A percentile compares a stretch with the other conserved stretches of the same genome.
phyloP scores from a whole-genome alignment of 2,888 invertebrate genomes.

The Brachyopa scutellaris region DNA sequence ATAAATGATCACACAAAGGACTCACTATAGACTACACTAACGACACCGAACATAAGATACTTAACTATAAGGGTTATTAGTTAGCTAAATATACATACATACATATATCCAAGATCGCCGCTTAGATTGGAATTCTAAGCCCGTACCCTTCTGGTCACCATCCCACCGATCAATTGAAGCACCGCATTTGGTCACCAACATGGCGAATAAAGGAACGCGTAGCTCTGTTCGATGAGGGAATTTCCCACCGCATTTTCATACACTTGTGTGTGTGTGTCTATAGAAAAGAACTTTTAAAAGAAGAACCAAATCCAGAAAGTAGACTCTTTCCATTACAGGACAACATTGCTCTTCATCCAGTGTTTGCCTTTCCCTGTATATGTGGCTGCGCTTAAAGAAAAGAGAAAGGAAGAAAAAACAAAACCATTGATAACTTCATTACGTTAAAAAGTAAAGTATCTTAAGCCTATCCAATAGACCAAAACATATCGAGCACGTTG shows the following conservation, averaged over 20 bases:
- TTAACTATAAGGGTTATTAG: slow-evolving; percentile 66
- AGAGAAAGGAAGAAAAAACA: slow-evolving; percentile 39
- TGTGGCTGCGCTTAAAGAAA: background rate
- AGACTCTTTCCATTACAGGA: background rate
- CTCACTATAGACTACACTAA: no score
- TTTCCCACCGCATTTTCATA: background rate
- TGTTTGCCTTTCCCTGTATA: background rate
- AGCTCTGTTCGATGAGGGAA: slow-evolving; percentile 32
- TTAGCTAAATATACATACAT: slow-evolving; percentile 33
- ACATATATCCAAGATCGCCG: no score
- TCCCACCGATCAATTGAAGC: slow-evolving; percentile 31
- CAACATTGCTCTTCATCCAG: background rate
- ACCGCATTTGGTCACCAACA: slow-evolving; percentile 32
- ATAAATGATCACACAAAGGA: slow-evolving; percentile 52
- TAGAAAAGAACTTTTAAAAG: no score
- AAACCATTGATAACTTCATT: slow-evolving; percentile 54
- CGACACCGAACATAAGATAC: slow-evolving; percentile 58
- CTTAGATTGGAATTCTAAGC: no score
- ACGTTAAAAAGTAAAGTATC: slow-evolving; percentile 3
- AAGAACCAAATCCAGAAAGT: no score
- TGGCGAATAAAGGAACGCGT: background rate
- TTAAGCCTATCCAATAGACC: slow-evolving; percentile 40
- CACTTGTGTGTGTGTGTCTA: no score
- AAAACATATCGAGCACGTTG: slow-evolving; percentile 52
- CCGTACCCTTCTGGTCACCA: slow-evolving; percentile 7